phyloP scores from a whole-genome alignment of 2,888 invertebrate genomes.

The Caenorhabditis becei region DNA sequence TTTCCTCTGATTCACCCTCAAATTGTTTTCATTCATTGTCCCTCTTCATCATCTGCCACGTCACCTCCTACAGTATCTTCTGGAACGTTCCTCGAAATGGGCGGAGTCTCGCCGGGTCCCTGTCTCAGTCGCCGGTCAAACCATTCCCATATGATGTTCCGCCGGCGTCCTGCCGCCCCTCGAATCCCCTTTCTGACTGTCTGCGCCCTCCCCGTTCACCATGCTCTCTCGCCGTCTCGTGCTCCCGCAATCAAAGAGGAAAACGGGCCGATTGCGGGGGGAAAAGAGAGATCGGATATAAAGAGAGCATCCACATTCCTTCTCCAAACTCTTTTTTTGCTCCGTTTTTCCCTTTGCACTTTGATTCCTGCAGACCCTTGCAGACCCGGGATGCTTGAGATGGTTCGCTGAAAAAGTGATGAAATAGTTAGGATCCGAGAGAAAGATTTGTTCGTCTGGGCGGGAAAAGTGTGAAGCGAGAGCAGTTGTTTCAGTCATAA shows the following conservation, averaged over 20 bases:
- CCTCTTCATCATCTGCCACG: conserved; percentile 3
- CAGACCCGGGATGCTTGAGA: background rate
- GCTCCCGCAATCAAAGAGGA: conserved; percentile 50
- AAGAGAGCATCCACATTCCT: conserved; percentile 10
- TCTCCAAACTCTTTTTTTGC: conserved; percentile 5
- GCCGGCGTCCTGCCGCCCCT: conserved; percentile 2
- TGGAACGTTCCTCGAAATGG: conserved; percentile 20
- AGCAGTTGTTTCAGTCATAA: conserved; percentile 18
- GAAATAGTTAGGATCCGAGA: background rate
- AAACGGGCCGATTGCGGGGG: conserved; percentile 20
- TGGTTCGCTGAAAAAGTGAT: background rate
- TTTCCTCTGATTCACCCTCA: conserved; percentile 4
- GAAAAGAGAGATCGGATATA: background rate
- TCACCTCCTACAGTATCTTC: conserved; percentile 28
- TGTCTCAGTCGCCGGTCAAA: conserved; percentile 35
- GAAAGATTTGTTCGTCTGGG: background rate
- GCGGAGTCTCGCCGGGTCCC: conserved; percentile 17
- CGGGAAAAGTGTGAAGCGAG: conserved; percentile 10
- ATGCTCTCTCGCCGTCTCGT: conserved; percentile 19
- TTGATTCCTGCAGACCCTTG: conserved; percentile 6
- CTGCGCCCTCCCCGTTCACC: conserved; percentile 1
- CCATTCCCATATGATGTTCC: conserved; percentile 53
- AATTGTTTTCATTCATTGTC: conserved; percentile 4
- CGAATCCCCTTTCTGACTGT: conserved; percentile 7
- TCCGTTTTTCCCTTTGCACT: conserved; percentile 16